Evolutionary conservation across 35 echinoderm and acorn worm genomes (phyloP), one percentile per base, ranked within the genome.

Genomic region (Strongylocentrotus purpuratus): DNA sequence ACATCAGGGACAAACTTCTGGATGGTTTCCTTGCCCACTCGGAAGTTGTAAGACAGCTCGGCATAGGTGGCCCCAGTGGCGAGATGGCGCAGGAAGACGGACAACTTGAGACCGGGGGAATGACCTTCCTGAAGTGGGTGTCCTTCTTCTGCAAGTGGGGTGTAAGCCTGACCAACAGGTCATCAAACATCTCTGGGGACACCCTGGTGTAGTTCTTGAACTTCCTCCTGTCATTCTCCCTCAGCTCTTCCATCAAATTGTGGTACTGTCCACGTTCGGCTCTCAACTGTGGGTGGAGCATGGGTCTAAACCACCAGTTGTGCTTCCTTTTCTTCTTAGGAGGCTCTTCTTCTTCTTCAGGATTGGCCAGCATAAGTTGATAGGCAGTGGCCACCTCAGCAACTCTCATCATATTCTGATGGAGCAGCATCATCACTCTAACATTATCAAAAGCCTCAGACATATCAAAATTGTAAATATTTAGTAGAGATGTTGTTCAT

Each of bases 391-490:
- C 85, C 85, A 86, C 85, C 85, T 86, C 85, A 86, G 85, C 85
- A 86, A 31, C 85, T 86, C 85, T 86, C 85, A 86, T 86, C 4
- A 86, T 86, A 9, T 86, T 31, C 85, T 86, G 85, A 86, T 86
- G 85, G 85, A 86, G 85, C 85, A 86, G 85, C 85, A 86, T 86
- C 85, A 86, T 86, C 85, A 86, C 85, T 86, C 85, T 22, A 86
- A 86, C 85, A 86, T 86, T 86, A 86, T 86, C 85, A 86, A 86
- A 86, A 86, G 85, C 85, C 85, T 86, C 85, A 13, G 85, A 86
- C 85, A 86, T 86, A 86, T 86, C 85, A 13, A 94, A 94, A 95
- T 94, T 94, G 46, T 45, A 95, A 65, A 94, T 45, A 41, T 95
- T 94, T 95, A 46, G 45, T 90, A 47, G 45, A 90, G 35, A 45